Base-by-base conservation (phyloP, 2,797 vertebrate genomes). In the Helarctos malayanus region DNA sequence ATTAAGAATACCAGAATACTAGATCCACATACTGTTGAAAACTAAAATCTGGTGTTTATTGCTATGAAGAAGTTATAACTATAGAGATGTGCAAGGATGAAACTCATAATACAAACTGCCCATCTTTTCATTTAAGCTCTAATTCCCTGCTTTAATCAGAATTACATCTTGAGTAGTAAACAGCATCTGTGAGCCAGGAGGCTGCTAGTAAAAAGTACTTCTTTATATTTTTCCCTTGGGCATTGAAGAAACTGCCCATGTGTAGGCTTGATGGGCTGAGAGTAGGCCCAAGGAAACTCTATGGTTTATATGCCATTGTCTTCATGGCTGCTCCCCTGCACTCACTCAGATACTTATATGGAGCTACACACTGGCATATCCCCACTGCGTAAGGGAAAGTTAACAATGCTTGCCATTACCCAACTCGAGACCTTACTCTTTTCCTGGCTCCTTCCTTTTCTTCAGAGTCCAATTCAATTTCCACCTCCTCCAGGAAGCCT, bases 31-130 rank as follows among this genome's bases (percentile, higher is more conserved):
- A 91, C 78, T 93, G 79, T 21, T 97, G 92, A 94, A 98, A 95
- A 92, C 83, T 91, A 86, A 84, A 92, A 89, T 85, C 59, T 94
- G 84, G 71, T 96, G 94, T 97, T 97, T 95, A 95, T 69, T 47
- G 71, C 95, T 82, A 69, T 68, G 92, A 75, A 96, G 68, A 95
- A 45, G 73, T 88, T 89, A 69, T 41, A 91, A 73, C 65, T 68
- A 78, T 19, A 73, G 92, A 68, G 76, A 91, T 56, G 25, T 27
- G 65, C 80, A 85, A 97, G 56, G 80, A 86, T 89, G 79, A 94
- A 94, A 73, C 63, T 81, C 63, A 49, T 75, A 61, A 78, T 69
- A 78, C 47, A 91, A 89, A 88, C 56, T 54, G 57, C 21, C 41
- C 41, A 49, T 52, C 47, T 90, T 91, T 96, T 91, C 32, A 85